Base-by-base conservation (phyloP, 2,888 invertebrate species). In the Acronicta alni region DNA sequence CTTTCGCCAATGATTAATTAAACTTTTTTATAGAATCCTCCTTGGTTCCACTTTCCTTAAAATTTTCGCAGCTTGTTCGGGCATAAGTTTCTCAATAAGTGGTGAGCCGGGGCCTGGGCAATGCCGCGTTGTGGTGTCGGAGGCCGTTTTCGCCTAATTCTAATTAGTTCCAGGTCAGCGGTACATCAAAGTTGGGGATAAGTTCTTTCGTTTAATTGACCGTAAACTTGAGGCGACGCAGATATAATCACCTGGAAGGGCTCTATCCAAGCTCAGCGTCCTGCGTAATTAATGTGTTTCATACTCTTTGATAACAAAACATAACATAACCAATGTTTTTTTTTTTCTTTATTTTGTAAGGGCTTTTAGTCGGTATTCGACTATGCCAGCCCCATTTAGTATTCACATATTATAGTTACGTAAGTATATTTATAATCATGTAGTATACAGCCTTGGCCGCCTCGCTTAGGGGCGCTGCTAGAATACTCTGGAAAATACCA, bases 131-230 rank as follows among this genome's bases (percentile, higher is more conserved):
- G 35, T 35, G 35, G n/a, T 35, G 69, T n/a, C n/a, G 67, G 38
- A 55, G 79, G 77, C 77, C 83, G 77, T 91, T 90, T 77, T 84
- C 89, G 85, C 85, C 88, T 86, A 85, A 90, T 89, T 89, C 85
- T 91, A 90, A 91, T 90, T 91, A 90, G 87, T 89, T 89, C 85
- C 86, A 89, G 89, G 88, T 87, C 87, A 84, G 75, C 80, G 84
- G 85, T 85, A 89, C 87, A 89, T 90, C 89, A 89, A 89, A 90
- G 85, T 88, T 85, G 76, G 83, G 79, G 82, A 82, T 85, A 86
- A 89, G 85, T 90, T 87, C 88, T 87, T 87, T 88, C 85, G 83
- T 88, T 90, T 88, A 91, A 90, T 91, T 90, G 89, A 86, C 87
- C 89, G 87, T 89, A 85, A 89, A 90, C 82, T 87, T 73, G 75